Conservation (phyloP, 2,888 invertebrate species). For the Aphidoletes aphidimyza region DNA sequence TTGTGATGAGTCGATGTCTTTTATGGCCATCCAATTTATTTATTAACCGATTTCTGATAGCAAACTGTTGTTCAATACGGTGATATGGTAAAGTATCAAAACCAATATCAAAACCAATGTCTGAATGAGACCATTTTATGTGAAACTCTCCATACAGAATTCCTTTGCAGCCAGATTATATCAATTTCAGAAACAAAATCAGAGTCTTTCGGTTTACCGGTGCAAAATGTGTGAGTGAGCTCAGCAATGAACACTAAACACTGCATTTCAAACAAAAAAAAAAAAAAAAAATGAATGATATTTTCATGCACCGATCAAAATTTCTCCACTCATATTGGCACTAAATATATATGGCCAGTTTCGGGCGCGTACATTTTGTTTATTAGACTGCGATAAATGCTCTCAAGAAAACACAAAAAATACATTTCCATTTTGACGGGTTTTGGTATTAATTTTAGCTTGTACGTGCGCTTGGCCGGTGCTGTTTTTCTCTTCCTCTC, state of each 20-base stretch:
- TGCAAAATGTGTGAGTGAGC: no score
- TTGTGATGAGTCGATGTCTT: slow-evolving; percentile 6
- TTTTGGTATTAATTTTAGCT: slow-evolving; percentile 38
- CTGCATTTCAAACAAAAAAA: background rate
- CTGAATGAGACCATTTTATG: no score
- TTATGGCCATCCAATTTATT: background rate
- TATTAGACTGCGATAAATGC: slow-evolving; percentile 45
- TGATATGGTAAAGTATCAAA: no score
- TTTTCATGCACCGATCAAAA: background rate
- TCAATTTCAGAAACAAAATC: no score
- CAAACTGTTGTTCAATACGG: background rate
- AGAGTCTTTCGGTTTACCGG: no score
- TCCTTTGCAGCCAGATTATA: no score
- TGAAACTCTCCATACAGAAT: no score
- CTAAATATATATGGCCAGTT: background rate
- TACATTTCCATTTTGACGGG: slow-evolving; percentile 52
- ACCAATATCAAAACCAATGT: no score
- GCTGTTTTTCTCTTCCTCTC: background rate
- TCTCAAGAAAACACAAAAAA: slow-evolving; percentile 45
- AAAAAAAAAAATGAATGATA: background rate
- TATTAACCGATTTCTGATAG: background rate
- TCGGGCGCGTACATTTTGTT: background rate
- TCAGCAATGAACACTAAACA: no score
- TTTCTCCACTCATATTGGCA: background rate
- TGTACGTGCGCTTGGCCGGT: slow-evolving; percentile 22